Percentiles rank a stretch among this genome's conserved stretches.
These are phyloP conservation scores for Plecturocebus donacophilus DNA, from an alignment of 2,113 vertebrate genomes.

Conservation along the genomic window DNA sequence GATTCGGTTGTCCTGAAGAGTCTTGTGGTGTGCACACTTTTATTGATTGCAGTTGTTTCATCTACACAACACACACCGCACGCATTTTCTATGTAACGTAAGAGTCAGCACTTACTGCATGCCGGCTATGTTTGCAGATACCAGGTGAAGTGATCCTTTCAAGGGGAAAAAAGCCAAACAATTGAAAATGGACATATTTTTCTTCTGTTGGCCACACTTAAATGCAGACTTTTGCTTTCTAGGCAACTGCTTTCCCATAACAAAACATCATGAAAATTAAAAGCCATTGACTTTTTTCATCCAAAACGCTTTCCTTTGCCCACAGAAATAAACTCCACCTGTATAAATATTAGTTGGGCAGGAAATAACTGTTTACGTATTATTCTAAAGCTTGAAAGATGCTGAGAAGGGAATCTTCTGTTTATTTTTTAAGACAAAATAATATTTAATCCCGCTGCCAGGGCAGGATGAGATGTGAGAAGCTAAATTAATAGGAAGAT, in stretches of 20 bases:
- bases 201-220: accelerated
- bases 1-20: accelerated
- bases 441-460: background rate
- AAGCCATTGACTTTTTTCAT: background rate
- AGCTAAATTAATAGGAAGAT: accelerated
- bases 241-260: background rate
- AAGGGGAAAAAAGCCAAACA: background rate
- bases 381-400: background rate
- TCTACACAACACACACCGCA: too few relatives aligned
- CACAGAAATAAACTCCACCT: background rate
- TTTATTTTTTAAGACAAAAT: background rate
- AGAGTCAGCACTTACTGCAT: accelerated
- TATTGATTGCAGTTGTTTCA: accelerated
- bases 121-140: accelerated
- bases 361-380: background rate
- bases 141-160: background rate
- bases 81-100: accelerated
- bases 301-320: background rate
- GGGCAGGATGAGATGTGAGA: background rate
- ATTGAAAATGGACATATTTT: accelerated
- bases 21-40: accelerated
- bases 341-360: background rate
- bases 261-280: background rate
- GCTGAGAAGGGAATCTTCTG: background rate
- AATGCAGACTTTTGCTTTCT: background rate